Evolutionary conservation across 2,888 invertebrate genomes (phyloP), one percentile per base, ranked within the genome.

Genomic region (Hedychridium roseum): DNA sequence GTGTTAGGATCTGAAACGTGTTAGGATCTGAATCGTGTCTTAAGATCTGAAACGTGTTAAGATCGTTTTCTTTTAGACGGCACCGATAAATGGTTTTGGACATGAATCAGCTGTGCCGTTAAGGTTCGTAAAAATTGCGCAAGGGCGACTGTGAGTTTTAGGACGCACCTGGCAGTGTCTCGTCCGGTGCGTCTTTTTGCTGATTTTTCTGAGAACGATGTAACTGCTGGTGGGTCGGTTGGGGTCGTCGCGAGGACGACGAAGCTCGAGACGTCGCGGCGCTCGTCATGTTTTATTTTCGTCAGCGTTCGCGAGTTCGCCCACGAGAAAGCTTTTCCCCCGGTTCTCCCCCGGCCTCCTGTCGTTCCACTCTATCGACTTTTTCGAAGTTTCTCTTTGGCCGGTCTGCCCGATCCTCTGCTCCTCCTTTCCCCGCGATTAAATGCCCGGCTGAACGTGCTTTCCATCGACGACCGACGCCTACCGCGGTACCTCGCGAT

Each of bases 261-360:
- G 39, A 34, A 35, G 46, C 11, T 18, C 35, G 50, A 50, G 45
- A 46, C 37, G 42, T 41, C 50, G 43, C 34, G 43, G 43, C 32
- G 40, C 39, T 48, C 40, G 20, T 39, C 46, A 42, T 32, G 26
- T 28, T 51, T 57, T 57, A 45, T 57, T 52, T 48, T 52, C 43
- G 36, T 47, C 41, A 27, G 18, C 27, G 12, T 38, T 41, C 23
- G 36, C 40, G 28, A 27, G 11, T 21, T 53, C 42, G 35, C 40
- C 43, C 42, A 43, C 40, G 36, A 39, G 14, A 27, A 32, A 39
- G 31, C 14, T 21, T 43, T 27, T 3, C 26, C 37, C 23, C 5
- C 16, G 3, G 12, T 14, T 17, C 28, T n/a, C n/a, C 14, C 26
- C 3, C 34, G 43, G 5, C 7, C 1, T 23, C 2, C 16, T 30